Evolutionary conservation across 2,797 vertebrate genomes (phyloP).

Genomic region (Acomys russatus): DNA sequence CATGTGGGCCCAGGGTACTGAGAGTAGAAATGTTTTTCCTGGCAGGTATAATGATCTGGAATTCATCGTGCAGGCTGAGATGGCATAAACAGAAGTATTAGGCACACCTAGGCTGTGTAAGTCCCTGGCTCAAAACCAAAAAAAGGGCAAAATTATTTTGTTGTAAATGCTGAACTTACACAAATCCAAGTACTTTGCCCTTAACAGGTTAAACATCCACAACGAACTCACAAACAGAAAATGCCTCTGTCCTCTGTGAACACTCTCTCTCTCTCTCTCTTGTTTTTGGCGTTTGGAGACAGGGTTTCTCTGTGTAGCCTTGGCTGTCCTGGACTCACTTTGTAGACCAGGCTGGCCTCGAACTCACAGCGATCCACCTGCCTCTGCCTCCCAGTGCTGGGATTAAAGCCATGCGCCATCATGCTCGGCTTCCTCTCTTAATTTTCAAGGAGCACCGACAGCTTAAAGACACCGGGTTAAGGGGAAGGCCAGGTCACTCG

Average conservation of each 20-base stretch:
- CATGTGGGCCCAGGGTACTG: background rate
- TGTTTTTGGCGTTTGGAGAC: too few species aligned
- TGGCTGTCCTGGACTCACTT: too few species aligned
- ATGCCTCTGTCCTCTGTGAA: background rate
- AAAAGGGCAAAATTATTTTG: background rate
- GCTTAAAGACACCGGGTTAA: conserved; percentile 45
- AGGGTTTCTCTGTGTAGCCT: too few species aligned
- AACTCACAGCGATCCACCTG: too few species aligned
- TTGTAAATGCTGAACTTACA: conserved; percentile 58
- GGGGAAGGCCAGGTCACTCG: background rate
- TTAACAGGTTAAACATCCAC: conserved; percentile 45
- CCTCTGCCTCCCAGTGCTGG: too few species aligned
- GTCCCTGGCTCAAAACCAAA: background rate
- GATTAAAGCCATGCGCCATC: too few species aligned
- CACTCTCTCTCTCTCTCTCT: background rate
- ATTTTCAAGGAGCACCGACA: conserved; percentile 26
- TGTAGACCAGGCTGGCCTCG: too few species aligned
- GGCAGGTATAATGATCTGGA: background rate
- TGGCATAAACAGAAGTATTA: too few species aligned
- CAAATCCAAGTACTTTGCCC: conserved; percentile 42
- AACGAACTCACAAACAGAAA: conserved; percentile 22
- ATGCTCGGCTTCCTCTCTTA: background rate
- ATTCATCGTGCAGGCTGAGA: background rate
- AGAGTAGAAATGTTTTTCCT: background rate
- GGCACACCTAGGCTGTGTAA: background rate